These are phyloP conservation scores for Pecten maximus DNA, from an alignment of 2,888 invertebrate species.

Conservation along the genomic window DNA sequence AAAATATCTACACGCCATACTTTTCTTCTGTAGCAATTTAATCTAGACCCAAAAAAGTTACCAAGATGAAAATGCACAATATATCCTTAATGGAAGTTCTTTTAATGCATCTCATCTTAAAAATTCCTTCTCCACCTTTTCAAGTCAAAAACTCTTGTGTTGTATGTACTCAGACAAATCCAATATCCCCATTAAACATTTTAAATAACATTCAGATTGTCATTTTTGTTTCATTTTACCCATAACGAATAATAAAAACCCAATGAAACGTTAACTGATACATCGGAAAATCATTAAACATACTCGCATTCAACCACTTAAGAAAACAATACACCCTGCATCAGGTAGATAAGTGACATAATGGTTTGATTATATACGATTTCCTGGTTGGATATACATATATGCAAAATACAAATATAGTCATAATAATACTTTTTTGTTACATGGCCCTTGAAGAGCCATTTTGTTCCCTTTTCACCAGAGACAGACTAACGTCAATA, in stretches of 20 bases:
- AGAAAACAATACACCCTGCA: slow-evolving; percentile 3
- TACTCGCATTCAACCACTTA: slow-evolving; percentile 13
- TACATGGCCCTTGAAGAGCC: slow-evolving; percentile 19
- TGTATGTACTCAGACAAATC: not conserved
- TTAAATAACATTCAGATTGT: not conserved
- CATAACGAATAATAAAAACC: not conserved
- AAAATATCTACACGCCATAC: not conserved
- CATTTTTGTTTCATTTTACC: not conserved
- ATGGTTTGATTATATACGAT: slow-evolving; percentile 1
- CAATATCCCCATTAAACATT: not conserved
- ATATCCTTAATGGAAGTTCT: not conserved
- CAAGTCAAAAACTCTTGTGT: too few species aligned
- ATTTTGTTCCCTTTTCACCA: slow-evolving; percentile 48
- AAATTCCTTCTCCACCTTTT: too few species aligned
- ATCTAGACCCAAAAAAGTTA: not conserved
- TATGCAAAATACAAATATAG: slow-evolving; percentile 31
- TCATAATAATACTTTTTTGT: slow-evolving; percentile 36
- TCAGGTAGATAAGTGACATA: not conserved
- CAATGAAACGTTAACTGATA: not conserved
- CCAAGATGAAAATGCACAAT: not conserved
- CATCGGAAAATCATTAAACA: not conserved
- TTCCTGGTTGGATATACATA: slow-evolving; percentile 30
- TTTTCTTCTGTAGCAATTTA: not conserved
- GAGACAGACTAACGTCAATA: slow-evolving; percentile 27
- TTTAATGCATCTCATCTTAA: not conserved